Conservation (phyloP, 2,888 invertebrate species). For the Priocnemis perturbator region DNA sequence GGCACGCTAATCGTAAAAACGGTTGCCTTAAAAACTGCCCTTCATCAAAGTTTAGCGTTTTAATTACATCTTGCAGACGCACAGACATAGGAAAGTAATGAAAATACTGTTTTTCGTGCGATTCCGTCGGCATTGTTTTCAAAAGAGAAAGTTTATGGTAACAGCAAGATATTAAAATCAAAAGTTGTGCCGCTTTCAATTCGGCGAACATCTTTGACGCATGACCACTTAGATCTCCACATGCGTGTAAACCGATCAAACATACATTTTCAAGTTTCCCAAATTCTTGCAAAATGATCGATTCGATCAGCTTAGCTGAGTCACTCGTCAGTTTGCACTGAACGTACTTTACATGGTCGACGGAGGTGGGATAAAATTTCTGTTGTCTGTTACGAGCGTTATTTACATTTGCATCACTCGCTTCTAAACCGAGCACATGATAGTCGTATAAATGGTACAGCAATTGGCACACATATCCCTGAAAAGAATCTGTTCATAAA, state of each 20-base stretch:
- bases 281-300: constrained; percentile 74
- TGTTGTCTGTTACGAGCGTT: constrained; percentile 79
- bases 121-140: constrained; percentile 26
- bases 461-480: constrained; percentile 86
- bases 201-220: constrained; percentile 81
- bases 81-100: constrained; percentile 82
- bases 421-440: constrained; percentile 83
- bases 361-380: constrained; percentile 77
- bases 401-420: constrained; percentile 77
- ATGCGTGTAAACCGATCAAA: constrained; percentile 84
- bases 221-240: constrained; percentile 85
- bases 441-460: constrained; percentile 79
- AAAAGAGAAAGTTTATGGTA: constrained; percentile 83
- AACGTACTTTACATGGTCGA: constrained; percentile 78
- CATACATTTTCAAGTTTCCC: constrained; percentile 69
- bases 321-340: constrained; percentile 78
- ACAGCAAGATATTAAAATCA: constrained; percentile 87
- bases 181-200: constrained; percentile 77
- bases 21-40: constrained; percentile 78
- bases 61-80: constrained; percentile 74
- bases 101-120: constrained; percentile 73
- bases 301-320: constrained; percentile 76
- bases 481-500: constrained; percentile 37
- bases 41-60: constrained; percentile 64
- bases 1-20: constrained; percentile 85